phyloP scores from a whole-genome alignment of 1,140 invertebrate genomes.

The Neotoxoptera formosana region DNA sequence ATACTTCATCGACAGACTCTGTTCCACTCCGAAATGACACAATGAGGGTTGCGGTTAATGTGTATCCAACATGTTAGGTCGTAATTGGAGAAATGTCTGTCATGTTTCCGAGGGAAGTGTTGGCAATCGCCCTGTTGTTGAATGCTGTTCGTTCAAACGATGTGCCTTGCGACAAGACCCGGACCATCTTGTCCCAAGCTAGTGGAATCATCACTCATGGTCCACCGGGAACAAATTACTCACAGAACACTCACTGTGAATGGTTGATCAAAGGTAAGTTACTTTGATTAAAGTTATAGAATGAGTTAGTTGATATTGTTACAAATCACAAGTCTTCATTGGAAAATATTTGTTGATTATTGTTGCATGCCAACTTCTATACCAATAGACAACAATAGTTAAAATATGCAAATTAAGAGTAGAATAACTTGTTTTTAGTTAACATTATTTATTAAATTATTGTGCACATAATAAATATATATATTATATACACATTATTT shows the following conservation, averaged over 20 bases:
- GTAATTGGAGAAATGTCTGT: background rate
- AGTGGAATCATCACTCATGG: slow-evolving; percentile 91
- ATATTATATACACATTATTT: no score
- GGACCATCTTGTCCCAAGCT: slow-evolving; percentile 78
- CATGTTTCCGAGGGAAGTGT: slow-evolving; percentile 25
- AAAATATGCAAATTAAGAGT: background rate
- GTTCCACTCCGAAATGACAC: background rate
- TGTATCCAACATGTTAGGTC: slow-evolving; percentile 30
- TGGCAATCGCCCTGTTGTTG: background rate
- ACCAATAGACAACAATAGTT: background rate
- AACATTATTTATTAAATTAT: background rate
- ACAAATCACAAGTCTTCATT: background rate
- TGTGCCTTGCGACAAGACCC: slow-evolving; percentile 76
- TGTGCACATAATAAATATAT: no score
- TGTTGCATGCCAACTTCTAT: background rate
- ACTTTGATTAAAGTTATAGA: background rate
- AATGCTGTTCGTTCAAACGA: background rate
- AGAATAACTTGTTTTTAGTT: background rate
- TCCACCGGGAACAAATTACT: slow-evolving; percentile 84
- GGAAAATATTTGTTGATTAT: background rate
- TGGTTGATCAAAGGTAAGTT: slow-evolving; percentile 87
- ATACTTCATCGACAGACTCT: background rate
- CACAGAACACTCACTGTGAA: slow-evolving; percentile 92
- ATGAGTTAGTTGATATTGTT: background rate
- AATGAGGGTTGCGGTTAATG: background rate